These are phyloP conservation scores for Zapornia atra DNA, from an alignment of 2,113 vertebrate genomes.

Conservation along the genomic window DNA sequence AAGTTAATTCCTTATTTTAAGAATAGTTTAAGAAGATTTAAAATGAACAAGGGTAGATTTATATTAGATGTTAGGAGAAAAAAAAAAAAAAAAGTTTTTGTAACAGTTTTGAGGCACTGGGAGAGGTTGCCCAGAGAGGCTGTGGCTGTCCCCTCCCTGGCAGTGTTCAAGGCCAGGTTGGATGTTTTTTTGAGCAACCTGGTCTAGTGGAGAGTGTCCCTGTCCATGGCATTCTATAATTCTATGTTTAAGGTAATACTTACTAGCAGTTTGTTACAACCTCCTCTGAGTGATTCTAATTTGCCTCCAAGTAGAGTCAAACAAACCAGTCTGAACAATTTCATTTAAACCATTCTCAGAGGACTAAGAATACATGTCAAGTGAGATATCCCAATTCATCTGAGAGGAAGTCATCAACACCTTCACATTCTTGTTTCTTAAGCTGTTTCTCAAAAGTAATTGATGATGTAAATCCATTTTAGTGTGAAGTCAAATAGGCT, in stretches of 20 bases:
- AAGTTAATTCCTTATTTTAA: neutral
- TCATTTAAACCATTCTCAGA: neutral
- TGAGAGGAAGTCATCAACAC: neutral
- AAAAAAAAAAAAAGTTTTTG: no score
- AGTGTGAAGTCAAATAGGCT: neutral
- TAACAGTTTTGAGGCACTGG: no score
- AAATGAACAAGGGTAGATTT: no score
- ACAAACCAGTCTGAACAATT: neutral
- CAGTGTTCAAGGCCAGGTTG: no score
- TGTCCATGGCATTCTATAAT: no score
- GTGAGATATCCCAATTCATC: neutral
- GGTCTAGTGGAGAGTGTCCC: no score
- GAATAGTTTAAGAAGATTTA: neutral
- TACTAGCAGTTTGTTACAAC: neutral
- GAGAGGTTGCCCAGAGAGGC: no score
- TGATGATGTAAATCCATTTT: neutral
- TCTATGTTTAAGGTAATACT: neutral
- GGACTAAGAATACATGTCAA: neutral
- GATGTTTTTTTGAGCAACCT: no score
- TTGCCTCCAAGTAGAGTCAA: neutral
- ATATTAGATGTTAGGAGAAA: no score
- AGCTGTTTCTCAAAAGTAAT: neutral
- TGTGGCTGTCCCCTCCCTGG: no score
- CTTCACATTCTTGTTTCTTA: neutral
- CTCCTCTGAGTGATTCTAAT: neutral